Base-by-base conservation (phyloP, 2,888 invertebrate genomes). In the Acronicta psi region DNA sequence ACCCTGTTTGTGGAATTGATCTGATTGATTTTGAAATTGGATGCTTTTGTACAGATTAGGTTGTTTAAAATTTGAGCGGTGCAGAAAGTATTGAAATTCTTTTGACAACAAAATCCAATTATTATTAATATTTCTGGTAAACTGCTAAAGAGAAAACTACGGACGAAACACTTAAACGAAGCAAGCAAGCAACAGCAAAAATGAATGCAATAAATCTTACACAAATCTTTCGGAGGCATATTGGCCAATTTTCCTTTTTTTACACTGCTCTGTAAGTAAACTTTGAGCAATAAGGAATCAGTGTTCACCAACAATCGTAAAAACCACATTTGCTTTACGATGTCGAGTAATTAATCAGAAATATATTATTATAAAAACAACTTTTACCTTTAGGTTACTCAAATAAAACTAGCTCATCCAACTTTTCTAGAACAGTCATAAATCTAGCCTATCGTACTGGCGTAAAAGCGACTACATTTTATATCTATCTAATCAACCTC, bases 11-110 rank as follows among this genome's bases (percentile, higher is more conserved):
- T 42, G 13, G 49, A n/a, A 64, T 57, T 59, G 57, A 57, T 69
- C 42, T 53, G 53, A 67, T 67, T 67, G 66, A 70, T 68, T 71
- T 66, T 55, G 31, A 55, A 66, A 71, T 54, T 71, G 51, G 51
- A 51, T 53, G 18, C 20, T 18, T 70, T 69, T 52, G 41, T 9
- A 52, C 38, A 50, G 49, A 50, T 63, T 41, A n/a, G 16, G 9
- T 47, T 59, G 31, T 40, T 2, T 40, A 36, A 11, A 10, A 14
- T 37, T n/a, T 14, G 14, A 40, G 13, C 3, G 14, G 7, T 13
- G 14, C 14, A 1, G n/a, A 13, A 6, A 6, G 34, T n/a, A 7
- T 34, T 29, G 11, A 29, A 29, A n/a, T 34, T 3, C 5, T 2
- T 11, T 31, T 5, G 2, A 1, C 29, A 29, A 13, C 31, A 13